These are phyloP conservation scores for Colletes latitarsis DNA, from an alignment of 1,140 invertebrate species.

Conservation along the genomic window DNA sequence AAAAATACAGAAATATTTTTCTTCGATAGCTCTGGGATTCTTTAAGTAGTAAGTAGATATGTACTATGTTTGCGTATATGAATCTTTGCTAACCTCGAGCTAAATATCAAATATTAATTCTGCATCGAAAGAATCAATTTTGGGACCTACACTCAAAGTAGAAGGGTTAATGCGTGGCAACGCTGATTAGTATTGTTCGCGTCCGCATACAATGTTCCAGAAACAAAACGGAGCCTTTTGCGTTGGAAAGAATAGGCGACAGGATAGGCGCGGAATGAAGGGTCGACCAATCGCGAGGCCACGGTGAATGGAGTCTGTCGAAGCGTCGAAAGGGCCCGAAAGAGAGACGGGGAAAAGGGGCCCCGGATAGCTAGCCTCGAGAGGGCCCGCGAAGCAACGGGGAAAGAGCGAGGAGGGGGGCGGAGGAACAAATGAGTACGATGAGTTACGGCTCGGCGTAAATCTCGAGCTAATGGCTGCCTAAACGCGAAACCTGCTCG, in stretches of 20 bases:
- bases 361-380: conserved; percentile 3
- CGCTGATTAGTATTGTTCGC: not conserved
- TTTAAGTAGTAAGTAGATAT: no score
- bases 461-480: conserved; percentile 81
- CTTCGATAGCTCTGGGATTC: no score
- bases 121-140: no score
- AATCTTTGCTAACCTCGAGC: no score
- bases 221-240: not conserved
- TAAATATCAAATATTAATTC: no score
- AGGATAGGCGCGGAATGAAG: conserved; percentile 55
- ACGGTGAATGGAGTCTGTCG: conserved; percentile 66
- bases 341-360: conserved; percentile 13
- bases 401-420: conserved; percentile 48
- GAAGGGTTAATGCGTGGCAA: not conserved
- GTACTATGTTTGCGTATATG: no score
- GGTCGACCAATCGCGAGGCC: conserved; percentile 63
- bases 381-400: conserved; percentile 21
- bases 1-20: no score
- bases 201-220: not conserved
- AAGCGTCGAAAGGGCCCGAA: conserved; percentile 57
- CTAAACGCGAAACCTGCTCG: conserved; percentile 80
- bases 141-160: no score
- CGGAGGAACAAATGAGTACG: conserved; percentile 80
- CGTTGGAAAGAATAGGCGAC: conserved; percentile 48
- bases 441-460: conserved; percentile 81